A percentile compares a stretch with the other conserved stretches of the same genome.
Conservation (phyloP, 53 echinoderm and acorn worm genomes). For the Zoroaster sp. region DNA sequence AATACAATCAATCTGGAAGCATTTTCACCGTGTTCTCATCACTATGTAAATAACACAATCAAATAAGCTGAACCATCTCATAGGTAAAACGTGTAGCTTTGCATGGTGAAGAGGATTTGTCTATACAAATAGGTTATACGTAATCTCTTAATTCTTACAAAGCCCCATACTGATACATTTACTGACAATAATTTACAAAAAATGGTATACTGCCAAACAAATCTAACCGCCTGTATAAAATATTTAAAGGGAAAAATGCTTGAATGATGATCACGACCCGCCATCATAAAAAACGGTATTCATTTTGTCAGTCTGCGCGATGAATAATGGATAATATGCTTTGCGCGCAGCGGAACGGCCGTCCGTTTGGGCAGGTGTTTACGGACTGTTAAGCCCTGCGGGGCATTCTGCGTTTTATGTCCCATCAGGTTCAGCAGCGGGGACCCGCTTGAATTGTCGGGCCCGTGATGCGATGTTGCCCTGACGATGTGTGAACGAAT, state of each 20-base stretch:
- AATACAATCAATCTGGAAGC: too few species aligned
- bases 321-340: neutral
- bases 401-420: slow-evolving; percentile 13
- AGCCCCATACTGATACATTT: too few species aligned
- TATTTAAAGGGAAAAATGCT: neutral
- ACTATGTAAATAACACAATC: too few species aligned
- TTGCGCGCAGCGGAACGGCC: neutral
- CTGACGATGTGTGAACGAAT: neutral
- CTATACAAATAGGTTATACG: too few species aligned
- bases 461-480: neutral
- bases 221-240: too few species aligned
- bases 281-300: neutral
- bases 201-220: too few species aligned
- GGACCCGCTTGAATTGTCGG: neutral
- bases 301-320: neutral
- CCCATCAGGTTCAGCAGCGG: neutral
- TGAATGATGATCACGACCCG: neutral
- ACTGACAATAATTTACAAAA: too few species aligned
- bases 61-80: too few species aligned
- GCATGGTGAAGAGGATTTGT: too few species aligned
- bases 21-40: too few species aligned
- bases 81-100: too few species aligned
- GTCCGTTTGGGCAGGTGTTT: slow-evolving; percentile 4
- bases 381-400: neutral
- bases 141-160: too few species aligned